Evolutionary conservation across 2,797 vertebrate genomes (phyloP), one percentile per base, ranked within the genome.

Genomic region (Gobionotothen gibberifrons): DNA sequence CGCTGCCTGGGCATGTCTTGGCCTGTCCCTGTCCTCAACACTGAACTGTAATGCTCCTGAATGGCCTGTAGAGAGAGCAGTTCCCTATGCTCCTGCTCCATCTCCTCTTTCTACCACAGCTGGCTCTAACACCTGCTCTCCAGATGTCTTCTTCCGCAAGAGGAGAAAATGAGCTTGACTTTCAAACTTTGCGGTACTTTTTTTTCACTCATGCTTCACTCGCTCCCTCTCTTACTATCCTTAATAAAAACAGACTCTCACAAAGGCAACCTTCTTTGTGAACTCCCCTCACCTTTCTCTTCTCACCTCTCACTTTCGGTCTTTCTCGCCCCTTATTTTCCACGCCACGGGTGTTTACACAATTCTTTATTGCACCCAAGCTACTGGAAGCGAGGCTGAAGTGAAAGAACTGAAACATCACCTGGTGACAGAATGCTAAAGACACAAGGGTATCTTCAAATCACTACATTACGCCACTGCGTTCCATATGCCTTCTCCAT

Each of bases 121-220:
- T 90, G 92, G 81, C 72, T 82, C 51, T 57, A 90, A 92, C 94
- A 95, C 94, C 92, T 95, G 94, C 85, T 85, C 81, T 82, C 92
- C 94, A 95, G 93, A 94, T 95, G 94, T 92, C 77, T 59, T 55
- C 64, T 78, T 66, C 78, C 40, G 51, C 76, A 74, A 76, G 66
- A 76, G 86, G 72, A 87, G 86, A 87, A 91, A 88, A 91, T 65
- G 79, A 92, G 88, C 83, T 90, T 55, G 81, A 87, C 85, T 88
- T 91, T 87, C 71, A 88, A 84, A 91, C 83, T 89, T 79, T 80
- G 83, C 64, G 76, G 74, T 74, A 74, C 60, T 75, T 57, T 66
- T 69, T 73, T 67, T 43, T 51, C 47, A 36, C 67, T 73, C 77
- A 68, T 42, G 4, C 59, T 56, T 14, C 57, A 43, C 44, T 36